Base-by-base conservation (phyloP, 2,113 vertebrate species). In the Catharus minimus region DNA sequence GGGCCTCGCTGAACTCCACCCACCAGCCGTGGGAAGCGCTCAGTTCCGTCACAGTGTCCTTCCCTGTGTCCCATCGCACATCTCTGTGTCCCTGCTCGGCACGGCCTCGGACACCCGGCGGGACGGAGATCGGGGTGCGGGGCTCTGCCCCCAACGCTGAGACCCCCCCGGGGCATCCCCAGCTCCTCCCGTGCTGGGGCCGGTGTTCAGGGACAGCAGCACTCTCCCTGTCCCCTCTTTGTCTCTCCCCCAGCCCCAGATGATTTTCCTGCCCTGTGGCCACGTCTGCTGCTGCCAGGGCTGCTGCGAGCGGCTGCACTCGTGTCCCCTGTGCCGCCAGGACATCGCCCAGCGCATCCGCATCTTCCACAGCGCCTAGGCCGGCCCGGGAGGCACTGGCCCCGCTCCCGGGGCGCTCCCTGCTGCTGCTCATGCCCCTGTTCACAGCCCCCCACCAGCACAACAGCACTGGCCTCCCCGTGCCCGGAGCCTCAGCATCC, bases 221-320 rank as follows among this genome's bases (percentile, higher is more conserved):
- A 3, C 21, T 22, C 22, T 5, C 66, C 7, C 1, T 33, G 32
- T 41, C 53, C 30, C 43, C 49, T 82, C 24, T 72, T 21, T 74
- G 13, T 78, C 66, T 85, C 50, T 46, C 33, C 24, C 20, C 9
- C 97, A 99, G 99, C 97, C 98, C 52, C 98, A 98, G 95, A 93
- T 98, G 76, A 96, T 99, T 96, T 99, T 99, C 97, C 97, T 99
- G 95, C 97, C 98, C 22, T 99, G 99, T 6, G 99, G 99, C 50
- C 99, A 99, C 0, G 98, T 99, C 26, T 99, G 99, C 97, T 99
- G 99, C 95, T 99, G 99, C 92, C 97, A 96, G 92, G 88, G 84
- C 23, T 99, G 99, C 97, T 98, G 97, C 19, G 94, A 97, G 7
- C 97, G 95, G 3, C 96, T 99, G 89, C 98, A 47, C 58, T 94